A percentile compares a stretch with the other conserved stretches of the same genome.
phyloP scores from a whole-genome alignment of 2,797 vertebrate genomes.

The Falco biarmicus region DNA sequence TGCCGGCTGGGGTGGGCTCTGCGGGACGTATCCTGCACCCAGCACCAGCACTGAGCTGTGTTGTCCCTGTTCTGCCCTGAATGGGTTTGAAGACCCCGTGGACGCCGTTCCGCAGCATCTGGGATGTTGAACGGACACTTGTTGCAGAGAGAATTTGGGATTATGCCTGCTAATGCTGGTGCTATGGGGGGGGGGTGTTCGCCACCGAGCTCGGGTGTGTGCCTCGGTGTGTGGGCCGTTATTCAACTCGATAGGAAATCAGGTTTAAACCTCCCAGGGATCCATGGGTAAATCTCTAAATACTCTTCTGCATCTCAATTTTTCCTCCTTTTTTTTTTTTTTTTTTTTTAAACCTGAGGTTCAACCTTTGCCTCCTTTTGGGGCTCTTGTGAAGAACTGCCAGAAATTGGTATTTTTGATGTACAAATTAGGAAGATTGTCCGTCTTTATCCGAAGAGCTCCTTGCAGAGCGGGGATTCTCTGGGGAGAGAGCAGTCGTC shows the following conservation, averaged over 20 bases:
- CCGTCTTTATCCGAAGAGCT: background rate
- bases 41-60: background rate
- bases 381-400: background rate
- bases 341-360: background rate
- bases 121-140: accelerated
- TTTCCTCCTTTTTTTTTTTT: too few species aligned
- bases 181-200: background rate
- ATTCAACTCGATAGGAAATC: background rate
- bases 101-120: accelerated
- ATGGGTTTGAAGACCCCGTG: background rate
- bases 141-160: background rate
- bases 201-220: accelerated
- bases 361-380: background rate
- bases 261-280: background rate
- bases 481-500: background rate
- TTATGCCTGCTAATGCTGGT: accelerated
- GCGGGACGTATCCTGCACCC: background rate
- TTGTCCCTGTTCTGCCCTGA: background rate
- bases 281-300: background rate
- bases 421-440: background rate
- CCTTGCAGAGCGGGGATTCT: background rate
- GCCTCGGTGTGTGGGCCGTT: background rate
- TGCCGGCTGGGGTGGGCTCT: background rate
- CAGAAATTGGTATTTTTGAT: background rate
- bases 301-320: background rate